These are phyloP conservation scores for Suricata suricatta DNA, from an alignment of 2,113 vertebrate genomes.

Conservation along the genomic window DNA sequence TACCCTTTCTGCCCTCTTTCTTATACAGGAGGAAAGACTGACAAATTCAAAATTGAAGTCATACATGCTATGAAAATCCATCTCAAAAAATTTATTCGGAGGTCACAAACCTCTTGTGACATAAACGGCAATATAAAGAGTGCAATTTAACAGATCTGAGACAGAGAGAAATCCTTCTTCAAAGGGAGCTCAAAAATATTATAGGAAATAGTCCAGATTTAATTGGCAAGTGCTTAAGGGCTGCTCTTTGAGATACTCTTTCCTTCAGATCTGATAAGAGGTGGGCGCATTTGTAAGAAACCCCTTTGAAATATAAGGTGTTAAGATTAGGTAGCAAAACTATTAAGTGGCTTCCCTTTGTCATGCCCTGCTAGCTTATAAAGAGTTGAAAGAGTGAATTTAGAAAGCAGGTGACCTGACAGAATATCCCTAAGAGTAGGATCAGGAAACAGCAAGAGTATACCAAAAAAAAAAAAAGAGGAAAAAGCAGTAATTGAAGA, in stretches of 20 bases:
- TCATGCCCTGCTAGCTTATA: neutral
- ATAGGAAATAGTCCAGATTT: conserved; percentile 50
- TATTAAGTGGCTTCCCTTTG: conserved; percentile 63
- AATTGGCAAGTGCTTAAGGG: conserved; percentile 71
- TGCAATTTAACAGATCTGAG: conserved; percentile 64
- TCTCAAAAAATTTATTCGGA: conserved; percentile 55
- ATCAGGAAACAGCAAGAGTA: neutral
- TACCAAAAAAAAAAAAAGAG: neutral
- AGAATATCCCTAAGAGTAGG: conserved; percentile 20
- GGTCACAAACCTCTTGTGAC: conserved; percentile 44
- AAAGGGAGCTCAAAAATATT: conserved; percentile 52
- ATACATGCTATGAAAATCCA: conserved; percentile 56
- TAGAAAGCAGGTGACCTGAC: conserved; percentile 38
- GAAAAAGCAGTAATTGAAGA: neutral
- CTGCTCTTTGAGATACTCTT: conserved; percentile 46
- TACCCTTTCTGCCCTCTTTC: conserved; percentile 58
- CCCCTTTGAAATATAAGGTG: conserved; percentile 67
- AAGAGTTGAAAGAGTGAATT: conserved; percentile 49
- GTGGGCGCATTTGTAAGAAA: conserved; percentile 18
- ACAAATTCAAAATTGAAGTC: conserved; percentile 65
- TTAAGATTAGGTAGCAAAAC: conserved; percentile 64
- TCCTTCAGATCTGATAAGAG: conserved; percentile 62
- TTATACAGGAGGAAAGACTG: neutral
- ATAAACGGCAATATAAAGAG: conserved; percentile 54
- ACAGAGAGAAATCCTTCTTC: conserved; percentile 45